A percentile compares a stretch with the other conserved stretches of the same genome.
These are phyloP conservation scores for Xylota sylvarum DNA, from an alignment of 2,888 invertebrate genomes.

Conservation along the genomic window DNA sequence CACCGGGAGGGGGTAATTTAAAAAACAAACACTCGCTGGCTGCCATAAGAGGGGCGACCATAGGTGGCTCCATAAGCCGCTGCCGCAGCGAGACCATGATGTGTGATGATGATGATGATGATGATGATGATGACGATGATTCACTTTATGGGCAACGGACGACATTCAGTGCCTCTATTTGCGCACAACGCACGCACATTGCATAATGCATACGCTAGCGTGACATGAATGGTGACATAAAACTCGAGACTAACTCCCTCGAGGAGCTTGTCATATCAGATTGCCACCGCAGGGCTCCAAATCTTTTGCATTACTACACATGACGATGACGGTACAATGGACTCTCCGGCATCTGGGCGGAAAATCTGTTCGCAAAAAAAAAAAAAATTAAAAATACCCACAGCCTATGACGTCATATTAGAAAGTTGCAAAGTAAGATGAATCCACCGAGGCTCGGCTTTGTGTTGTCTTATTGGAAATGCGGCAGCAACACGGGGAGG, in stretches of 20 bases:
- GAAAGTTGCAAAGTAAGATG: slow-evolving; percentile 46
- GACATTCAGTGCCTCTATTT: slow-evolving; percentile 34
- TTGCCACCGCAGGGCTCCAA: slow-evolving; percentile 28
- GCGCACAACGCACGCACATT: slow-evolving; percentile 49
- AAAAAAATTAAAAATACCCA: slow-evolving; percentile 1
- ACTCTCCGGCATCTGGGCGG: slow-evolving; percentile 28
- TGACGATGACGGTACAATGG: slow-evolving; percentile 29
- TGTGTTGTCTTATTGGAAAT: neutral
- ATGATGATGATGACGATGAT: slow-evolving; percentile 52
- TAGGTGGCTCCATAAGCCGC: neutral
- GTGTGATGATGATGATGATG: neutral
- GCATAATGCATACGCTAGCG: slow-evolving; percentile 48
- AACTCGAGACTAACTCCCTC: slow-evolving; percentile 17
- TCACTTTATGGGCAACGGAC: slow-evolving; percentile 44
- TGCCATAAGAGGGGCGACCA: neutral
- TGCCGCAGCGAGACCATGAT: neutral
- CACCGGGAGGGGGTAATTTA: slow-evolving; percentile 32
- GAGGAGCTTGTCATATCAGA: neutral
- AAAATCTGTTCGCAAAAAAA: slow-evolving; percentile 30
- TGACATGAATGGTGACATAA: slow-evolving; percentile 43
- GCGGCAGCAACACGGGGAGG: neutral
- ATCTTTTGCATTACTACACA: slow-evolving; percentile 13
- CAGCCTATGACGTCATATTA: slow-evolving; percentile 54
- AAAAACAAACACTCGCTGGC: slow-evolving; percentile 49
- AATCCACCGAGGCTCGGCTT: slow-evolving; percentile 9